phyloP scores from a whole-genome alignment of 2,113 vertebrate genomes.

The Entosphenus tridentatus region DNA sequence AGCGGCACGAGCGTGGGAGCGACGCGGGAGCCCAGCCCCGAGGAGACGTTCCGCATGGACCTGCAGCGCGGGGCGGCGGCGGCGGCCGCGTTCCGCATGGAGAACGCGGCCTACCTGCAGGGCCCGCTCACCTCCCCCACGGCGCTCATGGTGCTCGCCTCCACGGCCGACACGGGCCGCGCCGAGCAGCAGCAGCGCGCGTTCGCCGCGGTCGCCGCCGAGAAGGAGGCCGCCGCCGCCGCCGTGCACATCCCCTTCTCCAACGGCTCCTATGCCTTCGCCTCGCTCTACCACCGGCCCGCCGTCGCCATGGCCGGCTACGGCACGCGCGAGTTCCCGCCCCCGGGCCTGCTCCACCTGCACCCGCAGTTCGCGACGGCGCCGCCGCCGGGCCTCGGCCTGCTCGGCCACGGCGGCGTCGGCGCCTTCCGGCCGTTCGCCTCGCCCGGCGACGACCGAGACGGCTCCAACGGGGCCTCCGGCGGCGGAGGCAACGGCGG shows the following conservation, averaged over 20 bases:
- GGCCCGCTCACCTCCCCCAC: conserved; percentile 74
- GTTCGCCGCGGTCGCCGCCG: conserved; percentile 80
- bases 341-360: conserved; percentile 81
- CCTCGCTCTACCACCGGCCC: conserved; percentile 96
- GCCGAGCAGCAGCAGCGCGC: conserved; percentile 89
- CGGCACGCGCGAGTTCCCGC: conserved; percentile 87
- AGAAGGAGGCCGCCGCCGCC: conserved; percentile 38
- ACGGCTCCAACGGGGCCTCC: conserved; percentile 86
- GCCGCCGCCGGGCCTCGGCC: conserved; percentile 83
- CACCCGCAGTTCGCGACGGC: conserved; percentile 69
- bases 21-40: conserved; percentile 1
- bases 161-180: conserved; percentile 81
- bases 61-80: conserved; percentile 41
- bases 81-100: conserved; percentile 90
- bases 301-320: conserved; percentile 76
- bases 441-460: conserved; percentile 69
- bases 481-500: conserved; percentile 77
- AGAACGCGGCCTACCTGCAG: conserved; percentile 95
- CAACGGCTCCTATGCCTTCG: conserved; percentile 92
- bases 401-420: conserved; percentile 90
- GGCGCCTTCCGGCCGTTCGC: conserved; percentile 93
- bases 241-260: conserved; percentile 81
- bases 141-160: conserved; percentile 93
- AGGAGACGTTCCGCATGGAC: conserved; percentile 42
- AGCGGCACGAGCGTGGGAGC: background rate